Evolutionary conservation across 2,797 vertebrate genomes (phyloP), one percentile per base, ranked within the genome.

Genomic region (Microctenopoma steveboyesi): DNA sequence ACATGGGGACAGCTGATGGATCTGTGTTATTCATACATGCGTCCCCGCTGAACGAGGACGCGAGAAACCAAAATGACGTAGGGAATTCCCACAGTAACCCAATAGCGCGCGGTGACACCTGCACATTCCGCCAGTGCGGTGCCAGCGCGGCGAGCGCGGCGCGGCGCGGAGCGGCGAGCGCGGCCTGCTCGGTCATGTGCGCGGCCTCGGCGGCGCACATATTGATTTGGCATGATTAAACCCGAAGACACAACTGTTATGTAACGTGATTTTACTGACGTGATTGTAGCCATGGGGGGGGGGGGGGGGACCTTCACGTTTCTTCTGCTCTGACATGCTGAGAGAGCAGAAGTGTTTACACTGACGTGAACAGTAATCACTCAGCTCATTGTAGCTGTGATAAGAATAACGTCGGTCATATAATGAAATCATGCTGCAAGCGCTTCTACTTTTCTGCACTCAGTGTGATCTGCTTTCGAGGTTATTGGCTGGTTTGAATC

Each of bases 21-120:
- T 73, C 49, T 45, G 45, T 8, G 42, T 48, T 10, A 30, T 57
- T 71, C 71, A 52, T 72, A 70, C 54, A 25, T 71, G 77, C 73
- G 71, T 77, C 33, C 12, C 64, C 72, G 69, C 67, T 56, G 73
- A 47, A 65, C 71, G 33, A 70, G 72, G 81, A 51, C 63, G 64
- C 76, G 79, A 74, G 35, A 71, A 82, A 42, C 67, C 45, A 74
- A 68, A 75, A 92, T 92, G 90, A 93, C 90, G 90, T 88, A 90
- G 93, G 93, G 92, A 91, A 93, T 93, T 91, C 93, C 92, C 92
- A 86, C 86, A 90, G 90, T 86, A 91, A 89, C 76, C 88, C 88
- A 81, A 88, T 78, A 85, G 87, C 69, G 80, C 53, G 76, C 75
- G 63, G 27, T 77, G 86, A 89, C 88, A 88, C 85, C 84, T 83